Conservation (phyloP, 2,888 invertebrate genomes). For the Branchellion lobata region DNA sequence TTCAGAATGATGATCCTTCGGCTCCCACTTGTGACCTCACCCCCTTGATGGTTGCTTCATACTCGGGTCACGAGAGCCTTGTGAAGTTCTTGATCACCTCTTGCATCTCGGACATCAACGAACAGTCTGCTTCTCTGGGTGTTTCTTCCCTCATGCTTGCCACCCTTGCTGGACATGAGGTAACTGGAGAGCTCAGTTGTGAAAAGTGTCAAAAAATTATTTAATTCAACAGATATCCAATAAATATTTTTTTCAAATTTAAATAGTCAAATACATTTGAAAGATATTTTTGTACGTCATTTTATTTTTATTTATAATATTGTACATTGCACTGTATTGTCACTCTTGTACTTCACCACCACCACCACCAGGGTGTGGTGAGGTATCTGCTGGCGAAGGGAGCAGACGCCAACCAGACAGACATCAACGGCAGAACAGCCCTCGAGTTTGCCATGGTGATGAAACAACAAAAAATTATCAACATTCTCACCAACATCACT, state of each 20-base stretch:
- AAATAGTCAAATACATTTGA: too few relatives aligned
- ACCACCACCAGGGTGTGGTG: constrained; percentile 1
- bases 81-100: constrained; percentile 59
- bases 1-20: constrained; percentile 50
- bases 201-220: too few relatives aligned
- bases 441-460: constrained; percentile 59
- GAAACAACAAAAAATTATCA: constrained; percentile 56
- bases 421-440: constrained; percentile 60
- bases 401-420: constrained; percentile 60
- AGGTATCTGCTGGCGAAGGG: constrained; percentile 61
- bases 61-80: constrained; percentile 61
- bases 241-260: too few relatives aligned
- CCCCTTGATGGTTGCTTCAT: constrained; percentile 60
- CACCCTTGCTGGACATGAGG: constrained; percentile 60
- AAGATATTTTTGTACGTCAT: too few relatives aligned
- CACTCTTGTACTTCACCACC: too few relatives aligned
- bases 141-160: constrained; percentile 62
- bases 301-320: too few relatives aligned
- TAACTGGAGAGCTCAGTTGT: too few relatives aligned
- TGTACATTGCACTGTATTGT: too few relatives aligned
- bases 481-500: constrained; percentile 61
- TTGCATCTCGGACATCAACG: constrained; percentile 59
- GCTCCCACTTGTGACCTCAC: constrained; percentile 59
- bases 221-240: too few relatives aligned
- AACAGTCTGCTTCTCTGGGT: constrained; percentile 59